phyloP scores from a whole-genome alignment of 2,113 vertebrate genomes.

The Cebus imitator region DNA sequence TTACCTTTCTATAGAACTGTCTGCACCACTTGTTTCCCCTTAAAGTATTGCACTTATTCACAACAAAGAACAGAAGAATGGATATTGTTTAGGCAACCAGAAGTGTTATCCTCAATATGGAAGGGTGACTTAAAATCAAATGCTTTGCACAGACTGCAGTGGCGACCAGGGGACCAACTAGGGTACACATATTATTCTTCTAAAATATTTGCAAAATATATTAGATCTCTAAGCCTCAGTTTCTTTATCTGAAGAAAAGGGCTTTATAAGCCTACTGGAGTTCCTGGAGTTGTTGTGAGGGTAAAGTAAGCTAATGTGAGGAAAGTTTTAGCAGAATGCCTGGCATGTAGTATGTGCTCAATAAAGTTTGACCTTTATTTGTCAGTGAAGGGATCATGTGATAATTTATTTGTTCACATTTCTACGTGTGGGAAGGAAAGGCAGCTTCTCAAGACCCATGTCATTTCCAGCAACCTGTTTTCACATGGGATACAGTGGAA shows the following conservation, averaged over 20 bases:
- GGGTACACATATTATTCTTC: neutral
- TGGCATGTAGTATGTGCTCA: neutral
- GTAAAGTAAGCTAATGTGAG: neutral
- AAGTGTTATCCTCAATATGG: neutral
- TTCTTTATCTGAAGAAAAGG: neutral
- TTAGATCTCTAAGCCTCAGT: neutral
- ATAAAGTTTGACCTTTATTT: neutral
- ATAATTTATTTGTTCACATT: neutral
- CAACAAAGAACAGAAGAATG: neutral
- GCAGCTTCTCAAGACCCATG: neutral
- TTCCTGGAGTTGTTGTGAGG: neutral
- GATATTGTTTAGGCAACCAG: neutral
- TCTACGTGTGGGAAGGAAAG: neutral
- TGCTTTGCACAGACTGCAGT: neutral
- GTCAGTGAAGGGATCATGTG: neutral
- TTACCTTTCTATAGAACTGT: neutral
- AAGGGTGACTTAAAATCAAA: conserved; percentile 18
- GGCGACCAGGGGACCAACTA: neutral
- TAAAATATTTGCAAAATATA: conserved; percentile 22
- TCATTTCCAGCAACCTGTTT: neutral
- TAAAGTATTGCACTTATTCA: neutral
- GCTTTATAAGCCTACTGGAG: neutral
- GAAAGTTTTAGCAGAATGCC: neutral
- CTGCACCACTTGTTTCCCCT: neutral
- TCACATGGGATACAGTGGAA: neutral